Evolutionary conservation across 2,113 vertebrate genomes (phyloP).

Genomic region (Nipponia nippon): DNA sequence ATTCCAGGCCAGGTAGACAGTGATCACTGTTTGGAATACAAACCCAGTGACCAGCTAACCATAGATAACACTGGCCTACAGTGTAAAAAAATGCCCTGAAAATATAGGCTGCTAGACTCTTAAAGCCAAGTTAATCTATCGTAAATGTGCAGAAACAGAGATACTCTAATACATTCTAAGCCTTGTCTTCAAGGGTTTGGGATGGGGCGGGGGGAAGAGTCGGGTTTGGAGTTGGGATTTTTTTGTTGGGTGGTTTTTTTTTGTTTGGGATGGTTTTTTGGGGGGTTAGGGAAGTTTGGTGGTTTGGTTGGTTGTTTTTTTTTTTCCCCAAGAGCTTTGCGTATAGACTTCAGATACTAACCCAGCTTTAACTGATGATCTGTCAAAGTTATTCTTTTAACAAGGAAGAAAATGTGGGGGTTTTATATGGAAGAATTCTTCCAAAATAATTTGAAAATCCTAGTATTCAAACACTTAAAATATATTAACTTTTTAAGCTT

Average conservation of each 20-base stretch:
- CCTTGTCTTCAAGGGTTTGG: background rate
- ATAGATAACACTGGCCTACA: background rate
- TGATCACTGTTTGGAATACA: background rate
- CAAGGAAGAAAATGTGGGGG: background rate
- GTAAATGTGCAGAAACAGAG: background rate
- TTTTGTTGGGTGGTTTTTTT: background rate
- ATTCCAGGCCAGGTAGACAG: background rate
- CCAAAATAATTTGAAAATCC: background rate
- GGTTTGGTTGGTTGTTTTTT: background rate
- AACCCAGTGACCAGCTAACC: background rate
- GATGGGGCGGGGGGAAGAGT: accelerated
- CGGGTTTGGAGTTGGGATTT: no score
- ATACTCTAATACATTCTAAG: background rate
- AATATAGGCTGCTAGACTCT: background rate
- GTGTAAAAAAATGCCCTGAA: background rate
- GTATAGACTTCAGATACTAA: background rate
- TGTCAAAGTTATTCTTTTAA: background rate
- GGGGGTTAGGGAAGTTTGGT: background rate
- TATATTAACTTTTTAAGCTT: background rate
- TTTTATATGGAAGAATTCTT: background rate
- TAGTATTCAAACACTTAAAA: background rate
- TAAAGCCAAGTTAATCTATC: background rate
- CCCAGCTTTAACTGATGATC: background rate
- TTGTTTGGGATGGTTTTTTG: background rate
- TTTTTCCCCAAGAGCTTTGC: background rate